Evolutionary conservation across 2,113 vertebrate genomes (phyloP).

Genomic region (Acrocephalus arundinaceus): DNA sequence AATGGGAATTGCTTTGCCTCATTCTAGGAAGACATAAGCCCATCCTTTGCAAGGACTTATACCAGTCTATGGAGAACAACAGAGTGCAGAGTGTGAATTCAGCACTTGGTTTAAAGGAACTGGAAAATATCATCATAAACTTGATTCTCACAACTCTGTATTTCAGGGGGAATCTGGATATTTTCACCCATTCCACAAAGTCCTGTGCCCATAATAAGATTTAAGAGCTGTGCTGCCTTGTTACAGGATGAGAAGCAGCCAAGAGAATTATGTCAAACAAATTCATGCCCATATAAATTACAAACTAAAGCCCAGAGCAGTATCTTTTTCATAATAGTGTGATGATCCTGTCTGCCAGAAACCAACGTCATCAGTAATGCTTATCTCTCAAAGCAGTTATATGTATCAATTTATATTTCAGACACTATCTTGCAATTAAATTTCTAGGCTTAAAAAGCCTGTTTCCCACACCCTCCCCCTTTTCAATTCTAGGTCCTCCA

Average conservation of each 20-base stretch:
- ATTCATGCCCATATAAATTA: conserved; percentile 6
- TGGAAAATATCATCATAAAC: background rate
- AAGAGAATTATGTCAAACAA: conserved; percentile 6
- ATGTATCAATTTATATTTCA: conserved; percentile 37
- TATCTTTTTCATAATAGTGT: background rate
- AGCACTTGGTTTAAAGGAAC: background rate
- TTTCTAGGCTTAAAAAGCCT: conserved; percentile 28
- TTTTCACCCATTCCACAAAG: background rate
- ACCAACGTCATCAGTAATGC: background rate
- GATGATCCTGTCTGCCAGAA: conserved; percentile 24
- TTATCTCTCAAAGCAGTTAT: conserved; percentile 37
- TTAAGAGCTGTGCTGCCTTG: background rate
- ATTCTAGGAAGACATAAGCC: background rate
- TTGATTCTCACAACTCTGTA: background rate
- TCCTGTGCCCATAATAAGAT: background rate
- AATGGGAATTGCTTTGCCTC: background rate
- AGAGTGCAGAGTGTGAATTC: background rate
- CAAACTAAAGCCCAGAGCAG: conserved; percentile 20
- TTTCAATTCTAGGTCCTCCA: background rate
- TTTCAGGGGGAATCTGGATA: background rate
- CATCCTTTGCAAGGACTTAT: background rate
- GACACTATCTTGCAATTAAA: conserved; percentile 26
- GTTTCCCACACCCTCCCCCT: background rate
- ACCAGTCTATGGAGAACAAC: background rate
- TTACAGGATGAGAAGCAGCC: background rate